phyloP scores from a whole-genome alignment of 2,113 vertebrate species.

The Phainopepla nitens region DNA sequence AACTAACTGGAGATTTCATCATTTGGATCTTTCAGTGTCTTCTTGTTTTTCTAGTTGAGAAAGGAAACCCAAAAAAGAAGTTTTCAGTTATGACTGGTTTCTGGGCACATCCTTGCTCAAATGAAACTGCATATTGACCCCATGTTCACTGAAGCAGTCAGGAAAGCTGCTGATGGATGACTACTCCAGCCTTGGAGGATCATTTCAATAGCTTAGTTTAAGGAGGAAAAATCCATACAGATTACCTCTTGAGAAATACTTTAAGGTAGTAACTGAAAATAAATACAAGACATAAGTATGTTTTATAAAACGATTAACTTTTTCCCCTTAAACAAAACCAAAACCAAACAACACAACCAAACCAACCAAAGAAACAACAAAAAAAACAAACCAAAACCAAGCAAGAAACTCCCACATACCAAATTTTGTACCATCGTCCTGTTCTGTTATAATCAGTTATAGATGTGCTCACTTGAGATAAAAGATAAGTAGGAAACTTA shows the following conservation, averaged over 20 bases:
- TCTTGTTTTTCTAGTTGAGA: not conserved
- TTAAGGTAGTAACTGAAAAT: not conserved
- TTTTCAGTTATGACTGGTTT: not conserved
- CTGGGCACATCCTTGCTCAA: not conserved
- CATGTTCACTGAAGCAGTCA: not conserved
- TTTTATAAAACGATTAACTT: not conserved
- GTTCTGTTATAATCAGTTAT: not conserved
- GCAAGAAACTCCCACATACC: rapidly evolving
- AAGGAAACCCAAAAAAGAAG: not conserved
- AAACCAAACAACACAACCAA: not conserved
- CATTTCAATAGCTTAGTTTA: not conserved
- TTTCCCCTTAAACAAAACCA: not conserved
- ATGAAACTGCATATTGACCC: not conserved
- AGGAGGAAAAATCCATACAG: not conserved
- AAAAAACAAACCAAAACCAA: not conserved
- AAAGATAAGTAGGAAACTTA: not conserved
- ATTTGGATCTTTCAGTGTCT: not conserved
- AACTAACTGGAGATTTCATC: not conserved
- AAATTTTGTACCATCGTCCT: not conserved
- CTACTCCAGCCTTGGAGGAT: not conserved
- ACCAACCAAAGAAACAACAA: not conserved
- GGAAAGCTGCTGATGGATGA: not conserved
- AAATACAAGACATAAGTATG: not conserved
- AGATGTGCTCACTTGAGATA: not conserved
- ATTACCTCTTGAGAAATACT: not conserved